A percentile compares a stretch with the other conserved stretches of the same genome.
Conservation (phyloP, 1,140 invertebrate species). For the Chironomus striatipennis region DNA sequence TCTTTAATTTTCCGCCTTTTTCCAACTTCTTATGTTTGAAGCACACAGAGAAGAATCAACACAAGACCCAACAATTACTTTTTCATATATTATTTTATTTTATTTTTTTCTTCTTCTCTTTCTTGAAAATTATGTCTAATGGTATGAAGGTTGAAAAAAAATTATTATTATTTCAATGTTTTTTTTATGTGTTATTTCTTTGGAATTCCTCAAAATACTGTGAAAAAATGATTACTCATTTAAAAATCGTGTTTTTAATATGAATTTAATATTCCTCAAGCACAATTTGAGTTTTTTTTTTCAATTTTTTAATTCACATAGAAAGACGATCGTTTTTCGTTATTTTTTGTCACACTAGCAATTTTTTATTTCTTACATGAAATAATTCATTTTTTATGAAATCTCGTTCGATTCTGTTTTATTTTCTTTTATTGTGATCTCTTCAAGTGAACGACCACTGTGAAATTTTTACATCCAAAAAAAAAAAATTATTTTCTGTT, state of each 20-base stretch:
- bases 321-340: too few relatives aligned
- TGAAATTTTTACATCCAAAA: too few relatives aligned
- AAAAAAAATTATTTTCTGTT: too few relatives aligned
- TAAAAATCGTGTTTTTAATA: conserved; percentile 9
- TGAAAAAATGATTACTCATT: conserved; percentile 14
- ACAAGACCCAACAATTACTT: conserved; percentile 5
- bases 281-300: too few relatives aligned
- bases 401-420: too few relatives aligned
- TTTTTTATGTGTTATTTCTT: conserved; percentile 10
- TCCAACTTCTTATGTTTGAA: not conserved
- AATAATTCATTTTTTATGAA: too few relatives aligned
- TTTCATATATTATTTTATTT: not conserved
- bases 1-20: conserved; percentile 2
- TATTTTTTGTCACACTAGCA: too few relatives aligned
- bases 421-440: too few relatives aligned
- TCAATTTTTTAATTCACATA: too few relatives aligned
- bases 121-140: not conserved
- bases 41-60: conserved; percentile 4
- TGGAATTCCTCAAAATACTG: conserved; percentile 10
- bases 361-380: too few relatives aligned
- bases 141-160: conserved; percentile 5
- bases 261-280: not conserved
- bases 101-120: not conserved
- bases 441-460: too few relatives aligned
- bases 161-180: conserved; percentile 8